Percentiles rank a stretch among this genome's conserved stretches.
These are phyloP conservation scores for Latheticus oryzae DNA, from an alignment of 2,888 invertebrate genomes.

Conservation along the genomic window DNA sequence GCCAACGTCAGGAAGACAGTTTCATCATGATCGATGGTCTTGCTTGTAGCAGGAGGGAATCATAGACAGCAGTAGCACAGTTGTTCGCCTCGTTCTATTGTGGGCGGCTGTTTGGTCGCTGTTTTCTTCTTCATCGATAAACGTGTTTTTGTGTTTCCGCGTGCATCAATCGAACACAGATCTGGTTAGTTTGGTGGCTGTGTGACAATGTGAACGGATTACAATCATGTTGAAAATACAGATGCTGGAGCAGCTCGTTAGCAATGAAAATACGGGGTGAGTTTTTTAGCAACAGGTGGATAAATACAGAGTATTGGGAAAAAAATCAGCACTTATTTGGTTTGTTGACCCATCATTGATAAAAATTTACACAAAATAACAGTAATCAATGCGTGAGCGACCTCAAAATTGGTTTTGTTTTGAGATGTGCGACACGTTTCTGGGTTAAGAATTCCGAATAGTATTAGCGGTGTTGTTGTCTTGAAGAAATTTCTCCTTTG, in stretches of 20 bases:
- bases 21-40: slow-evolving; percentile 47
- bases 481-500: slow-evolving; percentile 1
- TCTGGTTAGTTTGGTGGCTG: slow-evolving; percentile 11
- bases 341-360: slow-evolving; percentile 6
- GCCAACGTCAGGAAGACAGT: slow-evolving; percentile 52
- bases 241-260: slow-evolving; percentile 80
- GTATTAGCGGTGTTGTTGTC: slow-evolving; percentile 4
- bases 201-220: slow-evolving; percentile 46
- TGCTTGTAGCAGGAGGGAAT: slow-evolving; percentile 43
- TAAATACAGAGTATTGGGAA: too few species aligned
- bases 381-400: background rate
- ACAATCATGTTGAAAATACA: slow-evolving; percentile 78
- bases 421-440: slow-evolving; percentile 19
- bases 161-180: slow-evolving; percentile 19
- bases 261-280: slow-evolving; percentile 69
- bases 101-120: slow-evolving; percentile 53
- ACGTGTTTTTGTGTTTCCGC: slow-evolving; percentile 32
- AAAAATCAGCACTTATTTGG: too few species aligned
- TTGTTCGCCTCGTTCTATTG: slow-evolving; percentile 51
- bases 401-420: slow-evolving; percentile 16
- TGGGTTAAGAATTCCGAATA: slow-evolving; percentile 16
- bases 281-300: slow-evolving; percentile 43
- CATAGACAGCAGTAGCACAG: slow-evolving; percentile 51
- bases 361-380: slow-evolving; percentile 6
- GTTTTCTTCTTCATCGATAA: slow-evolving; percentile 35